These are phyloP conservation scores for Oryctolagus cuniculus DNA, from an alignment of 2,113 vertebrate species.

Conservation along the genomic window mOryCun1.1 NC_091451.1:18028001-18028500, in stretches of 20 bases:
- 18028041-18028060: background rate
- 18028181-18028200: background rate
- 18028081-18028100: background rate
- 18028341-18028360: background rate
- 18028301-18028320: background rate
- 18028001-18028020: background rate
- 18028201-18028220: background rate
- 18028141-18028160: too few relatives aligned
- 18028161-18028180: background rate
- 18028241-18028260: background rate
- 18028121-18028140: background rate
- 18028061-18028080: background rate
- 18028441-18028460: slow-evolving; percentile 33
- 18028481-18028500: slow-evolving; percentile 39
- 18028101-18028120: background rate
- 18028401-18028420: background rate
- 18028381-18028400: slow-evolving; percentile 49
- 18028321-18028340: slow-evolving; percentile 3
- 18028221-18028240: background rate
- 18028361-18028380: background rate
- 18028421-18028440: slow-evolving; percentile 36
- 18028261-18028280: background rate
- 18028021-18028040: background rate
- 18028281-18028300: background rate
- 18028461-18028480: background rate